Evolutionary conservation across 1,140 invertebrate genomes (phyloP), one percentile per base, ranked within the genome.

Genomic region (Liolophura sinensis): DNA sequence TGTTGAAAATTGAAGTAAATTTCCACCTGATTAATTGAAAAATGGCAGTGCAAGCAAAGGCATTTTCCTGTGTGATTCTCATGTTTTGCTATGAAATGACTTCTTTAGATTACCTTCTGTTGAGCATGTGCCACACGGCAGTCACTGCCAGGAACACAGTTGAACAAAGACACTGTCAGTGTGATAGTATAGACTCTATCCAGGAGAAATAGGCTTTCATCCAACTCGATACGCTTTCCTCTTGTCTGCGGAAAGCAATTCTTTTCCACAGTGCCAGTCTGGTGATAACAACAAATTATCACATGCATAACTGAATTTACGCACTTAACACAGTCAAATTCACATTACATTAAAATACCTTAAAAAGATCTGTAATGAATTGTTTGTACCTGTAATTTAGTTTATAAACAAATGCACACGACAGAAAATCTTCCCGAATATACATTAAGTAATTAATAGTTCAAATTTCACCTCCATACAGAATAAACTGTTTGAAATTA

Each of bases 101-200:
- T 0, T 40, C 9, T 40, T 14, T 16, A 55, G n/a, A 11, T 16
- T 40, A 55, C 11, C 18, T 3, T 22, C 5, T 15, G 61, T 69
- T 63, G 59, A 78, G 75, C 22, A 50, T 68, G 54, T 73, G 71
- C 22, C 60, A 50, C 15, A 61, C 60, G 15, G 55, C 55, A 16
- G 56, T 61, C 16, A 49, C 24, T 16, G 54, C 57, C 62, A 72
- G 70, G 18, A 47, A 55, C n/a, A 52, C 16, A 25, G 68, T 65
- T 40, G 31, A 40, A 40, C 31, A 40, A 40, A 25, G 65, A 64
- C n/a, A 79, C 76, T 24, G 69, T 75, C 47, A 77, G 60, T 25
- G 61, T 67, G 51, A 79, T 60, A 20, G 20, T 66, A 49, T 72
- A 79, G 1, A 27, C 50, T 25, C 71, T 62, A 55, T 57, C 68